These are phyloP conservation scores for Gulo gulo DNA, from an alignment of 2,113 vertebrate species.

Conservation along the genomic window DNA sequence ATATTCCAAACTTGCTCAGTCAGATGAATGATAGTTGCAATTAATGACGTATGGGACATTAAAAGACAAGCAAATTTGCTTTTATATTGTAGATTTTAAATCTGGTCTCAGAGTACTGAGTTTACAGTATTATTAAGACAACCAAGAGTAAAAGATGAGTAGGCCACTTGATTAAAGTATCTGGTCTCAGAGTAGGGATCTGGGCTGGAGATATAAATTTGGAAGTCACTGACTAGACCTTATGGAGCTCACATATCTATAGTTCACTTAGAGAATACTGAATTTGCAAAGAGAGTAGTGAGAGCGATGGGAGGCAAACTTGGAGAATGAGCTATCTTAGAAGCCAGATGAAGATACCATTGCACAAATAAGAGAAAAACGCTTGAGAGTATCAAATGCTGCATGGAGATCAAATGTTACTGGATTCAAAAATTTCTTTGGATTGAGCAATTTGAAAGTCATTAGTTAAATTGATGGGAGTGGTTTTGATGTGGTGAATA, in stretches of 20 bases:
- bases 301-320: not conserved
- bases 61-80: not conserved
- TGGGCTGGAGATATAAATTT: not conserved
- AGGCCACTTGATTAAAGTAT: not conserved
- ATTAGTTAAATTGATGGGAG: not conserved
- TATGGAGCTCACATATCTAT: not conserved
- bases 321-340: not conserved
- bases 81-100: not conserved
- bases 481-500: not conserved
- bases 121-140: not conserved
- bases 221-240: not conserved
- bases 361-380: not conserved
- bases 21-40: not conserved
- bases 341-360: not conserved
- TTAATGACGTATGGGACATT: not conserved
- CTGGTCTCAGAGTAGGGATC: not conserved
- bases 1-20: not conserved
- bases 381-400: not conserved
- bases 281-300: not conserved
- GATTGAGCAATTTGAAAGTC: not conserved
- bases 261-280: not conserved
- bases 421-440: not conserved
- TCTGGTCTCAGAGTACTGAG: not conserved
- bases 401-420: not conserved
- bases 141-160: not conserved